Evolutionary conservation across 35 echinoderm and acorn worm species (phyloP).

Genomic region (Stichopus chloronotus): DNA sequence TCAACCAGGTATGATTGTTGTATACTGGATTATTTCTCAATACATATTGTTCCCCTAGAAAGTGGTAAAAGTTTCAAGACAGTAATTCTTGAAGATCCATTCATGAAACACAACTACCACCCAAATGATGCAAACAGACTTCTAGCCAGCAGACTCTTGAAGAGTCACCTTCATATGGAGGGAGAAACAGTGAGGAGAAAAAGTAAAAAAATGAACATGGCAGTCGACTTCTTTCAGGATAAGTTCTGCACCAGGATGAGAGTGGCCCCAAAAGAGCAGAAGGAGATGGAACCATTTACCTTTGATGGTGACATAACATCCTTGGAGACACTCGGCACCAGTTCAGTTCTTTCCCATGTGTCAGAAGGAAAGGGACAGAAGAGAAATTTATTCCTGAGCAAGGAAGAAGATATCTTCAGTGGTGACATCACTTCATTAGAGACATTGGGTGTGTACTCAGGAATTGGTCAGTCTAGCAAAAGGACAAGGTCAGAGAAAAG

Average conservation of each 20-base stretch:
- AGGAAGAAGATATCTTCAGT: neutral
- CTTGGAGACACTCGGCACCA: constrained; percentile 6
- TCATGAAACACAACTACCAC: constrained; percentile 9
- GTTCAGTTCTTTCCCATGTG: neutral
- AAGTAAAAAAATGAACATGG: neutral
- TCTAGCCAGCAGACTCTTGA: neutral
- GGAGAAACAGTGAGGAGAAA: neutral
- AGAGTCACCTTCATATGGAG: neutral
- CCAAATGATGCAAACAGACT: constrained; percentile 16
- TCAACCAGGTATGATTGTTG: too few species aligned
- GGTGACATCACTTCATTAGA: neutral
- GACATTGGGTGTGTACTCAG: neutral
- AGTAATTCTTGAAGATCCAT: constrained; percentile 38
- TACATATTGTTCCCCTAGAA: neutral
- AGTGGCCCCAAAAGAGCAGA: neutral
- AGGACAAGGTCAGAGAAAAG: neutral
- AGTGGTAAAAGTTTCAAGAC: neutral
- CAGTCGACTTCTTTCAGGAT: neutral
- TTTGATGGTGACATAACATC: neutral
- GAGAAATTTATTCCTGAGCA: neutral
- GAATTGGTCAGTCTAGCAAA: neutral
- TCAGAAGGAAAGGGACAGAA: neutral
- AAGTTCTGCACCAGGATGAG: constrained; percentile 9
- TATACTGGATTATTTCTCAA: too few species aligned
- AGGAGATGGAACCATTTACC: neutral